phyloP scores from a whole-genome alignment of 2,797 vertebrate species.

The Clarias platycephalus region DNA sequence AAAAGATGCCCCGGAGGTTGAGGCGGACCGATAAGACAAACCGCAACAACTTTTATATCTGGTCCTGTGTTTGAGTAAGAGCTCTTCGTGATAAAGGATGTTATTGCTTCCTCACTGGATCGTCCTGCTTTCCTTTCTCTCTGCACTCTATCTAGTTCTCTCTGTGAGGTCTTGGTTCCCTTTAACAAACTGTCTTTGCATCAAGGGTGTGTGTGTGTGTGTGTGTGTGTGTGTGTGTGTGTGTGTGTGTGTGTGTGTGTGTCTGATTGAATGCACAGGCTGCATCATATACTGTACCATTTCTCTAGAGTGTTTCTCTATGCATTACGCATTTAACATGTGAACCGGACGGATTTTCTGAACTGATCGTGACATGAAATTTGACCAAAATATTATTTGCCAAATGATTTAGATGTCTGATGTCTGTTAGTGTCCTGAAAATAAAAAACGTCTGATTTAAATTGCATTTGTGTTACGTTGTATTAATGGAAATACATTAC shows the following conservation, averaged over 20 bases:
- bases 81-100: conserved; percentile 61
- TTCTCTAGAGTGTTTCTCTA: conserved; percentile 54
- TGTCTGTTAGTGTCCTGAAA: conserved; percentile 77
- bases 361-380: conserved; percentile 62
- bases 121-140: conserved; percentile 29
- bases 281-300: conserved; percentile 25
- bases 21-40: background rate
- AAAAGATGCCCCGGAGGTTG: conserved; percentile 54
- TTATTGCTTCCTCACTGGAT: conserved; percentile 47
- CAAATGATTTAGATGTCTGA: conserved; percentile 74
- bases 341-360: conserved; percentile 61
- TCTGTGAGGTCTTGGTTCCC: conserved; percentile 50
- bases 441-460: conserved; percentile 68
- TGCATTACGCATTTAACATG: conserved; percentile 59
- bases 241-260: background rate
- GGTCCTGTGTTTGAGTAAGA: conserved; percentile 66
- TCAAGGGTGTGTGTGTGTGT: conserved; percentile 29
- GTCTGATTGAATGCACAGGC: conserved; percentile 31
- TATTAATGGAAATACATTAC: background rate
- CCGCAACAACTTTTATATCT: conserved; percentile 55
- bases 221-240: conserved; percentile 1
- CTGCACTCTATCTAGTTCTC: conserved; percentile 36
- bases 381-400: conserved; percentile 81
- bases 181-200: conserved; percentile 51
- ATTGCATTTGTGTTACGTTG: background rate